Evolutionary conservation across 2,797 vertebrate genomes (phyloP).

Genomic region (Caiman crocodilus): DNA sequence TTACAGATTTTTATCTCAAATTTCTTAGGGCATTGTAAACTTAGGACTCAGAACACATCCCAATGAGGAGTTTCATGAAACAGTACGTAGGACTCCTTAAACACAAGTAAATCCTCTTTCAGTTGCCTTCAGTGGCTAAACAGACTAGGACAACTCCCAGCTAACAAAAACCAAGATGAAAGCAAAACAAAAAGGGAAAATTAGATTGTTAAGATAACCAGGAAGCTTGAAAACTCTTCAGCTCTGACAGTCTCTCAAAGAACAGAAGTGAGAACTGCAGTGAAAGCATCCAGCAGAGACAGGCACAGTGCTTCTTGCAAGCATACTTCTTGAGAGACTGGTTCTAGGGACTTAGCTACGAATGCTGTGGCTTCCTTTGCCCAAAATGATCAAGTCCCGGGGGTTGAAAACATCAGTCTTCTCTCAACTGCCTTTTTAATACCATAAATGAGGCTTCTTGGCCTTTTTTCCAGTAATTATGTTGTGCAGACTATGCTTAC

Average conservation of each 20-base stretch:
- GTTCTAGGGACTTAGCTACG: background rate
- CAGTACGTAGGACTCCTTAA: background rate
- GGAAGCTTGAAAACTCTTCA: background rate
- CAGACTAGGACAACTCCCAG: background rate
- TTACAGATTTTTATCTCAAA: background rate
- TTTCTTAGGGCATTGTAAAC: background rate
- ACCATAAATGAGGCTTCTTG: background rate
- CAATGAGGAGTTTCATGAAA: too few species aligned
- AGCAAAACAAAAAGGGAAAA: background rate
- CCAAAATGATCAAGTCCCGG: background rate
- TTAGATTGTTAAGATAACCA: background rate
- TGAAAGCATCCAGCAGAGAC: too few species aligned
- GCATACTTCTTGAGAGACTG: background rate
- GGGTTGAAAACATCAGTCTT: background rate
- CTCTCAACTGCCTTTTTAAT: background rate
- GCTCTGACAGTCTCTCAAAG: background rate
- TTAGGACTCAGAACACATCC: background rate
- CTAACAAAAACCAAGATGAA: background rate
- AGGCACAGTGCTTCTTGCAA: background rate
- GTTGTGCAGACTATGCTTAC: background rate
- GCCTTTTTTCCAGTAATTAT: slow-evolving; percentile 10
- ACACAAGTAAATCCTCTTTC: background rate
- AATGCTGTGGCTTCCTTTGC: background rate
- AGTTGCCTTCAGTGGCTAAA: background rate
- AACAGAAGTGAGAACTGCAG: background rate